These are phyloP conservation scores for Mya arenaria DNA, from an alignment of 1,140 invertebrate genomes.

Conservation along the genomic window DNA sequence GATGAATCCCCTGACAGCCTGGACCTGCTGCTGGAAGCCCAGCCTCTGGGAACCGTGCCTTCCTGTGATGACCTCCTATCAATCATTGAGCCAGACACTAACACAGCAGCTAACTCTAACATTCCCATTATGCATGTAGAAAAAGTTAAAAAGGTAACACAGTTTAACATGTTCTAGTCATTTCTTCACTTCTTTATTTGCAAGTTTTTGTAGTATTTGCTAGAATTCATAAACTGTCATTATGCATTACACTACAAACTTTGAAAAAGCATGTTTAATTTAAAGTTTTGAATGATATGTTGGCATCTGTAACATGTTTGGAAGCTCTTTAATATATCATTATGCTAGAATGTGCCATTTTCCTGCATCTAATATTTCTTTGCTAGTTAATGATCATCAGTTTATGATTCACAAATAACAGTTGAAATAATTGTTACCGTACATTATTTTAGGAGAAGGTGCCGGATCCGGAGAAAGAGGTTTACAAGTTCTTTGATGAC, in stretches of 20 bases:
- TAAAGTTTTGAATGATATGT: neutral
- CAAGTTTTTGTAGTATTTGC: too few species aligned
- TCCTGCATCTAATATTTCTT: too few species aligned
- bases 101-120: conserved; percentile 31
- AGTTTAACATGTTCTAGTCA: neutral
- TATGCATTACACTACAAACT: neutral
- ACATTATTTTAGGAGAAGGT: too few species aligned
- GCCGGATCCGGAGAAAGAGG: too few species aligned
- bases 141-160: conserved; percentile 4
- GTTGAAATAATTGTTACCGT: too few species aligned
- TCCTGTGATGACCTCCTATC: conserved; percentile 37
- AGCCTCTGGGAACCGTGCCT: conserved; percentile 23
- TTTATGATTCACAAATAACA: too few species aligned
- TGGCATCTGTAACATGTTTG: conserved; percentile 1
- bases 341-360: too few species aligned
- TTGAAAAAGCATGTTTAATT: neutral
- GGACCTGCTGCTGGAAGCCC: conserved; percentile 26
- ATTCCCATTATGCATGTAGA: neutral
- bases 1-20: conserved; percentile 25
- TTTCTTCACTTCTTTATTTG: neutral
- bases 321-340: too few species aligned
- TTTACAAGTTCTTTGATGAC: too few species aligned
- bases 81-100: conserved; percentile 34
- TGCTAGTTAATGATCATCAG: too few species aligned
- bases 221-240: neutral